Evolutionary conservation across 2,888 invertebrate genomes (phyloP).

Genomic region (Timema podura): DNA sequence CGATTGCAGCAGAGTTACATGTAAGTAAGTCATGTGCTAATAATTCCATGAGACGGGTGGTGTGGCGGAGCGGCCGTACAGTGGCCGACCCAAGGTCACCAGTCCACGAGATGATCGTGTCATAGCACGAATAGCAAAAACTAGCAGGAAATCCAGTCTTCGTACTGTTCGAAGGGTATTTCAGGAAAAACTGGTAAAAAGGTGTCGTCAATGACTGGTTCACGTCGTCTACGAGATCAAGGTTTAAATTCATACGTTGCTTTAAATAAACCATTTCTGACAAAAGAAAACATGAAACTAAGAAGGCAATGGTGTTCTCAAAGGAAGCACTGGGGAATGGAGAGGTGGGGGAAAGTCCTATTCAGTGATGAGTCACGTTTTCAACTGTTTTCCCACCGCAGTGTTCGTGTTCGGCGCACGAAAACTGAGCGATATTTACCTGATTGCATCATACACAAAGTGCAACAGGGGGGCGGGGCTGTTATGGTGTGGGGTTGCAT

Average conservation of each 20-base stretch:
- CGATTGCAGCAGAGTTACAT: too few species aligned
- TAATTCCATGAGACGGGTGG: too few species aligned
- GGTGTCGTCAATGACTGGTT: background rate
- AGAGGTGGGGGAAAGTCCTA: background rate
- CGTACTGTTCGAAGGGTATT: background rate
- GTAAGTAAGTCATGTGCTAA: too few species aligned
- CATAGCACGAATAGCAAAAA: background rate
- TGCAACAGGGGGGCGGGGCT: slow-evolving; percentile 1
- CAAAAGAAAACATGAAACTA: background rate
- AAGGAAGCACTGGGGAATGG: background rate
- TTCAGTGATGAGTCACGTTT: background rate
- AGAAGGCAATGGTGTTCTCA: background rate
- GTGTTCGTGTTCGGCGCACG: background rate
- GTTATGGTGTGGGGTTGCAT: too few species aligned
- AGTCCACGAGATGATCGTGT: background rate
- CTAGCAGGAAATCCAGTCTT: slow-evolving; percentile 3
- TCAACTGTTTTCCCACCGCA: background rate
- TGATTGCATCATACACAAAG: background rate
- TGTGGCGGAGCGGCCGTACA: too few species aligned
- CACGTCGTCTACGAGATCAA: background rate
- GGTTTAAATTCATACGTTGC: background rate
- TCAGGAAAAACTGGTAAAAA: background rate
- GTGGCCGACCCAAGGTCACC: too few species aligned
- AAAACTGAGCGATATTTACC: too few species aligned
- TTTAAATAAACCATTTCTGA: background rate